Percentiles rank a stretch among this genome's conserved stretches.
phyloP scores from a whole-genome alignment of 2,113 vertebrate genomes.

The Python bivittatus region DNA sequence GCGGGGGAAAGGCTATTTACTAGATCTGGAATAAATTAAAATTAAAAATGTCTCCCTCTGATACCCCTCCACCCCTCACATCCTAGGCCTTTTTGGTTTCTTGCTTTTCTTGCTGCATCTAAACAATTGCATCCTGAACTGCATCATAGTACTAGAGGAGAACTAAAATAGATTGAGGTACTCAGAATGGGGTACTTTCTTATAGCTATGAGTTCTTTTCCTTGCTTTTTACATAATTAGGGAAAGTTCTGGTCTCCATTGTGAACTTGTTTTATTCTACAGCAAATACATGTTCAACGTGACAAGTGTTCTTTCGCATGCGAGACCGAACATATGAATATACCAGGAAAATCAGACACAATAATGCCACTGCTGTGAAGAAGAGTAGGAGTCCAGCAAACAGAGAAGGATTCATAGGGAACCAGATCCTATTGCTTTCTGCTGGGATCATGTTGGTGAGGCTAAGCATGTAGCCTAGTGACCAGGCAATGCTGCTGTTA shows the following conservation, averaged over 20 bases:
- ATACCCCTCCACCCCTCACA: not conserved
- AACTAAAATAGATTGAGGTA: not conserved
- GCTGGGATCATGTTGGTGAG: conserved; percentile 96
- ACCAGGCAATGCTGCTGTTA: conserved; percentile 90
- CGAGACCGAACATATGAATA: conserved; percentile 53
- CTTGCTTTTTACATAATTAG: not conserved
- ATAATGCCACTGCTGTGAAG: conserved; percentile 77
- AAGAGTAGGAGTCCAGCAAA: conserved; percentile 84
- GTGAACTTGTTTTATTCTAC: conserved; percentile 56
- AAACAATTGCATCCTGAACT: not conserved
- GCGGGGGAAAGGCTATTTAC: not conserved
- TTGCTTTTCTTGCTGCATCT: not conserved
- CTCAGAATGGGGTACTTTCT: not conserved
- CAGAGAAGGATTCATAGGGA: conserved; percentile 77
- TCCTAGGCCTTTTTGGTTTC: not conserved
- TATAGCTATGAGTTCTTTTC: not conserved
- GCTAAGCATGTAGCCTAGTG: conserved; percentile 92
- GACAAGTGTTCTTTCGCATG: conserved; percentile 35
- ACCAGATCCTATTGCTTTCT: conserved; percentile 74
- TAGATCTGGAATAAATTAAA: not conserved
- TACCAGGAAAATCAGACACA: conserved; percentile 77
- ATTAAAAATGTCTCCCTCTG: not conserved
- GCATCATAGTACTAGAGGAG: not conserved
- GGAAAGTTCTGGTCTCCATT: accelerated
- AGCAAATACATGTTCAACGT: conserved; percentile 41